Conservation (phyloP, 2,113 vertebrate genomes). For the Menura novaehollandiae region DNA sequence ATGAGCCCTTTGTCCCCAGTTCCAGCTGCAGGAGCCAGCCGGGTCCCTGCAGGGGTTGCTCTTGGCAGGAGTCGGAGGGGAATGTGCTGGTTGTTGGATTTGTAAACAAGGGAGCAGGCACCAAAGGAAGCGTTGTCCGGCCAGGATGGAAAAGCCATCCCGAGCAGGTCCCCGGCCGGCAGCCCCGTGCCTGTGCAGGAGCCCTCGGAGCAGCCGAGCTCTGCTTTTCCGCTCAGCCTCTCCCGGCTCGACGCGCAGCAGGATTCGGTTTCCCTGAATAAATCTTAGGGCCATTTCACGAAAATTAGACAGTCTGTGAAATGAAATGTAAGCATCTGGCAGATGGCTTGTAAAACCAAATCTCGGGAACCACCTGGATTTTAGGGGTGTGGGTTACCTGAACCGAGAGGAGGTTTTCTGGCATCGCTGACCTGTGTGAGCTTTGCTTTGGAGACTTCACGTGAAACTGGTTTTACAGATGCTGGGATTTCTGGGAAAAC, state of each 20-base stretch:
- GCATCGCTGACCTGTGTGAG: background rate
- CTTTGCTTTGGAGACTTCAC: background rate
- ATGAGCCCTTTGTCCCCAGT: background rate
- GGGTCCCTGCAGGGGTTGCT: background rate
- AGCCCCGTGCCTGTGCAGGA: background rate
- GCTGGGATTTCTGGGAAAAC: background rate
- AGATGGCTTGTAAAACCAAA: constrained; percentile 67
- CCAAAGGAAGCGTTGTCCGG: fast-evolving
- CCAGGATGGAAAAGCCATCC: background rate
- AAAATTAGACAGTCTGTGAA: constrained; percentile 46
- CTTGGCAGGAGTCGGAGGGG: background rate
- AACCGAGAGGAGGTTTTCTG: background rate
- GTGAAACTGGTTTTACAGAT: background rate
- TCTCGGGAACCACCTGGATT: constrained; percentile 53
- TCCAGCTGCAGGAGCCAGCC: fast-evolving
- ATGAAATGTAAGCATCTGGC: constrained; percentile 34
- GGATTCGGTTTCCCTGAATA: constrained; percentile 37
- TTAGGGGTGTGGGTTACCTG: constrained; percentile 10
- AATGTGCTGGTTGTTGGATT: background rate
- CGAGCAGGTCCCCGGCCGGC: fast-evolving
- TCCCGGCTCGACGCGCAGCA: background rate
- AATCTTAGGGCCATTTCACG: constrained; percentile 31
- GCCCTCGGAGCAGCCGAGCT: fast-evolving
- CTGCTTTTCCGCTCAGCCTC: constrained; percentile 1
- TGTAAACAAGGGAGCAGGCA: background rate